Conservation (phyloP, 2,797 vertebrate species). For the Chiroxiphia lanceolata region DNA sequence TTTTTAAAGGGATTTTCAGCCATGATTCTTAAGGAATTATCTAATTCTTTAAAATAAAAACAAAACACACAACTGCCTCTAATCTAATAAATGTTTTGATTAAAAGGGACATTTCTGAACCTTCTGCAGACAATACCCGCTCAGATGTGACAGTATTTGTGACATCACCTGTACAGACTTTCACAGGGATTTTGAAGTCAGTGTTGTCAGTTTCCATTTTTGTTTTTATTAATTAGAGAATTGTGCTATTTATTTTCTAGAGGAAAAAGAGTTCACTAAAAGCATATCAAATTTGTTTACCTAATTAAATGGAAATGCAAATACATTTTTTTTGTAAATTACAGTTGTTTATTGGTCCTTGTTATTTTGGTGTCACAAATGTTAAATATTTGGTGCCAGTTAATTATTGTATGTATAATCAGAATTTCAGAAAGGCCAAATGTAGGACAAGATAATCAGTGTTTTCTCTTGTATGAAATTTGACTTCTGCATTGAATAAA, state of each 20-base stretch:
- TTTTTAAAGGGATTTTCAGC: neutral
- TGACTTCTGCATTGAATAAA: neutral
- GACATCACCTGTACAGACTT: slow-evolving; percentile 61
- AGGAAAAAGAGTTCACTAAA: neutral
- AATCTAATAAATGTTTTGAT: slow-evolving; percentile 23
- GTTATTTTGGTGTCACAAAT: slow-evolving; percentile 57
- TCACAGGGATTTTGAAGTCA: slow-evolving; percentile 65
- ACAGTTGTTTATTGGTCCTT: neutral
- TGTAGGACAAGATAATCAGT: neutral
- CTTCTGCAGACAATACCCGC: slow-evolving; percentile 42
- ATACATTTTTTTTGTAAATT: slow-evolving; percentile 19
- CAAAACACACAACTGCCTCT: neutral
- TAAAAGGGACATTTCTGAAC: slow-evolving; percentile 59
- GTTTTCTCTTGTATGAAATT: slow-evolving; percentile 12
- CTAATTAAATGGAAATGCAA: neutral
- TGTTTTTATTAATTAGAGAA: slow-evolving; percentile 33
- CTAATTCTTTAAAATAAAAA: neutral
- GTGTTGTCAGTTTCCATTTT: slow-evolving; percentile 62
- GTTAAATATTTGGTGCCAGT: slow-evolving; percentile 32
- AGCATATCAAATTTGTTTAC: neutral
- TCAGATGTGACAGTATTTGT: slow-evolving; percentile 64
- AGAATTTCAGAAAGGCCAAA: slow-evolving; percentile 16
- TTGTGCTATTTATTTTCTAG: slow-evolving; percentile 3
- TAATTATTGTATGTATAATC: slow-evolving; percentile 3
- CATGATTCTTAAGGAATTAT: neutral